These are phyloP conservation scores for Heliornis fulica DNA, from an alignment of 2,113 vertebrate species.

Conservation along the genomic window DNA sequence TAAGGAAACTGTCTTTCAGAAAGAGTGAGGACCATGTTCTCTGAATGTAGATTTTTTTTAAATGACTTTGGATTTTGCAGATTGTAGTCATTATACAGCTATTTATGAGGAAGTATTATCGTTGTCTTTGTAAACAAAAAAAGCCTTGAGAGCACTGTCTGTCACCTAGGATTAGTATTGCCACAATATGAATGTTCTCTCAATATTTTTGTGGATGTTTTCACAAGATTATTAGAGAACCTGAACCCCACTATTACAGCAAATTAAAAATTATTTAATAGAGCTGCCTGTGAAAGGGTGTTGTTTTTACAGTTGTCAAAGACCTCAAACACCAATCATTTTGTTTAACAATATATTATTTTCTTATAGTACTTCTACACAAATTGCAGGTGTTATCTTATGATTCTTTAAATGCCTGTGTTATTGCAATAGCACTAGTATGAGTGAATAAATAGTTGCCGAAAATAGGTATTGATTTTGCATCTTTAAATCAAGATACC, in stretches of 20 bases:
- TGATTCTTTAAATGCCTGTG: background rate
- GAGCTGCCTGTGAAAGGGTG: background rate
- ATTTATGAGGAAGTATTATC: slow-evolving; percentile 43
- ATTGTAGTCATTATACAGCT: slow-evolving; percentile 37
- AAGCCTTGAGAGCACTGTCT: slow-evolving; percentile 26
- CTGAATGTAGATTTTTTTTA: slow-evolving; percentile 34
- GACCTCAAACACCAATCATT: background rate
- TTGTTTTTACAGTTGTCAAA: slow-evolving; percentile 28
- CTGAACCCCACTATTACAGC: background rate
- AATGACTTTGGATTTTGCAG: slow-evolving; percentile 34
- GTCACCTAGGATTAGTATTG: slow-evolving; percentile 40
- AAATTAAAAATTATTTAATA: slow-evolving; percentile 51
- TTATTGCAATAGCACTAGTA: slow-evolving; percentile 3
- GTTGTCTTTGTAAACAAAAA: slow-evolving; percentile 45
- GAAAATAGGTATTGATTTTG: slow-evolving; percentile 9
- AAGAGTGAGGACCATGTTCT: slow-evolving; percentile 18
- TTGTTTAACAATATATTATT: slow-evolving; percentile 7
- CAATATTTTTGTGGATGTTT: slow-evolving; percentile 2
- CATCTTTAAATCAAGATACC: slow-evolving; percentile 8
- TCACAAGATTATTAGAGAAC: background rate
- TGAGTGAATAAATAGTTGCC: background rate
- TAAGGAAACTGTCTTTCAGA: slow-evolving; percentile 27
- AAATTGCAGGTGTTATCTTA: background rate
- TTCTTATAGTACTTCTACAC: background rate
- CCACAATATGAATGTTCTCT: slow-evolving; percentile 18